These are phyloP conservation scores for Elaphurus davidianus DNA, from an alignment of 2,113 vertebrate species.

Conservation along the genomic window DNA sequence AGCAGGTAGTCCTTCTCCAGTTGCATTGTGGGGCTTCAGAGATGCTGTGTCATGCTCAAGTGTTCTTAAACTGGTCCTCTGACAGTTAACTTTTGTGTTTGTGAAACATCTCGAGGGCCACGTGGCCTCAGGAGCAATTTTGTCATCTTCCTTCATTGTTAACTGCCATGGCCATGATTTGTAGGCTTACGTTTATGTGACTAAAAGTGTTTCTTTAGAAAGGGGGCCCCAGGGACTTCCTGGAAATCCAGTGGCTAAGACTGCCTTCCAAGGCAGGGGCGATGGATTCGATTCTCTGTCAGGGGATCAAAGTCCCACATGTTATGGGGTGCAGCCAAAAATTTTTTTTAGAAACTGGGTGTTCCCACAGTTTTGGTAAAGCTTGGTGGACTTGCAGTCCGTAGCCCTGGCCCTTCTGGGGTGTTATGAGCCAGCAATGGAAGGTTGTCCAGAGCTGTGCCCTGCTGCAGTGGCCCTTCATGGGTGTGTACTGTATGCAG, in stretches of 20 bases:
- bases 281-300: background rate
- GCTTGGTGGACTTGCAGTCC: background rate
- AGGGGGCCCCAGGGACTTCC: background rate
- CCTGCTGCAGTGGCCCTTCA: too few species aligned
- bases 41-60: background rate
- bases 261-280: background rate
- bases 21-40: background rate
- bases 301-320: background rate
- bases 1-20: background rate
- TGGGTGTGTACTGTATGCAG: background rate
- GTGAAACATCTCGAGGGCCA: background rate
- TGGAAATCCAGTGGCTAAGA: background rate
- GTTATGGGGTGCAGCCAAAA: background rate
- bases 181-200: background rate
- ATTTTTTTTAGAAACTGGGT: background rate
- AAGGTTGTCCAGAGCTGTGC: background rate
- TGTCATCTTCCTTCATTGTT: background rate
- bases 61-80: background rate
- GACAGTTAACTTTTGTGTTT: background rate
- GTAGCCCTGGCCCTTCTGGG: background rate
- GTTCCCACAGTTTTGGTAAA: background rate
- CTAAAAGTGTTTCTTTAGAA: background rate
- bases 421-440: background rate
- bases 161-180: background rate
- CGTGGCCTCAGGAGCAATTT: background rate